Percentiles rank a stretch among this genome's conserved stretches.
Conservation (phyloP, 2,113 vertebrate species). For the Sinocyclocheilus maitianheensis region DNA sequence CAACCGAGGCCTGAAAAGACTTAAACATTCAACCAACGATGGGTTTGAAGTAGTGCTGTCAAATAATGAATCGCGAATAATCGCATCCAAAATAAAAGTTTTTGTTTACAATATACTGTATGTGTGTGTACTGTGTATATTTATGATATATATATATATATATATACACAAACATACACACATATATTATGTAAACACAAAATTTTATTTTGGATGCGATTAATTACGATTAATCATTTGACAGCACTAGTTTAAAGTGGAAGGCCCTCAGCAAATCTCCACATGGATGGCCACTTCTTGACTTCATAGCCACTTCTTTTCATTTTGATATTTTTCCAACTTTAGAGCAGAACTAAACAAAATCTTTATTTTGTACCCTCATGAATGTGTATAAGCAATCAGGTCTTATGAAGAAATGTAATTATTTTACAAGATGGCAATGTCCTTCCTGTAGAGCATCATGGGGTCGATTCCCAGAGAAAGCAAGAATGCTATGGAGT, state of each 20-base stretch:
- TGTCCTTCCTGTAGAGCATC: neutral
- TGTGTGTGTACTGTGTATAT: too few relatives aligned
- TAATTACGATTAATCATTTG: too few relatives aligned
- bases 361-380: neutral
- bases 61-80: too few relatives aligned
- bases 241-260: neutral
- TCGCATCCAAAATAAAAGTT: too few relatives aligned
- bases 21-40: neutral
- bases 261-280: neutral
- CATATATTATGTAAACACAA: too few relatives aligned
- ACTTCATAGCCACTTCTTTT: neutral
- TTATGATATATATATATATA: too few relatives aligned
- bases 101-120: too few relatives aligned
- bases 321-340: neutral
- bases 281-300: neutral
- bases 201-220: too few relatives aligned
- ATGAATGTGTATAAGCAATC: neutral
- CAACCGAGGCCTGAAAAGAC: neutral
- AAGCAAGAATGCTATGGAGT: too few relatives aligned
- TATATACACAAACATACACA: too few relatives aligned
- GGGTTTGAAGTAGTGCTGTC: neutral
- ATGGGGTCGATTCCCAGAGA: too few relatives aligned
- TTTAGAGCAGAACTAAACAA: neutral
- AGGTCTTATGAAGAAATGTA: neutral
- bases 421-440: neutral